phyloP scores from a whole-genome alignment of 2,888 invertebrate genomes.

The Dynastes hyllus region DNA sequence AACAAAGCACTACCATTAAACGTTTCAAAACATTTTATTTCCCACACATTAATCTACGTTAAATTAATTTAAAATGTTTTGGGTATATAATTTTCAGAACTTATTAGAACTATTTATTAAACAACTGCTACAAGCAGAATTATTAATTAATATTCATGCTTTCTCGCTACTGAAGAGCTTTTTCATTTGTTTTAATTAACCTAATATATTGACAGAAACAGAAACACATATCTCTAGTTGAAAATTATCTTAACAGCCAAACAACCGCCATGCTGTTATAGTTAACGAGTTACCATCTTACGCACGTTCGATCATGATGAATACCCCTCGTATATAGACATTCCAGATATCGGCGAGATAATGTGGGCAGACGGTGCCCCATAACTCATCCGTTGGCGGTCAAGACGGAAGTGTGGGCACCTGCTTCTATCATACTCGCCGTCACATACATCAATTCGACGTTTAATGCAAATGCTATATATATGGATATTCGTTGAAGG shows the following conservation, averaged over 20 bases:
- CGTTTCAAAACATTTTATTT: too few relatives aligned
- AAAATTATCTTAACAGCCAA: background rate
- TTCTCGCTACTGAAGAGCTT: background rate
- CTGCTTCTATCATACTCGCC: slow-evolving; percentile 50
- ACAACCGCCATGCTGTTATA: background rate
- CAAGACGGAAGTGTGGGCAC: slow-evolving; percentile 53
- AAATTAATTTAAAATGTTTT: too few relatives aligned
- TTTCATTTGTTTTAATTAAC: background rate
- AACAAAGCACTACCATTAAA: too few relatives aligned
- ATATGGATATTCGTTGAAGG: slow-evolving; percentile 40
- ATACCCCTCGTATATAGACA: slow-evolving; percentile 18
- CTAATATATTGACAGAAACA: background rate
- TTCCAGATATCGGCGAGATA: slow-evolving; percentile 46
- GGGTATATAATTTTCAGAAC: too few relatives aligned
- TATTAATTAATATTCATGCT: background rate
- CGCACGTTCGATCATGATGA: background rate
- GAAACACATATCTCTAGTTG: background rate
- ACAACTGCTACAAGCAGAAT: too few relatives aligned
- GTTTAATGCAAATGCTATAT: slow-evolving; percentile 46
- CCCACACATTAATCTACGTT: too few relatives aligned
- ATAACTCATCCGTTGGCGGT: slow-evolving; percentile 46
- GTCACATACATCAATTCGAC: slow-evolving; percentile 47
- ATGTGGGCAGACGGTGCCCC: slow-evolving; percentile 48
- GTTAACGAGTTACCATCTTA: background rate
- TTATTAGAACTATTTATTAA: too few relatives aligned